A percentile compares a stretch with the other conserved stretches of the same genome.
Conservation (phyloP, 23 tunicate species). For the Halocynthia aurantium region DNA sequence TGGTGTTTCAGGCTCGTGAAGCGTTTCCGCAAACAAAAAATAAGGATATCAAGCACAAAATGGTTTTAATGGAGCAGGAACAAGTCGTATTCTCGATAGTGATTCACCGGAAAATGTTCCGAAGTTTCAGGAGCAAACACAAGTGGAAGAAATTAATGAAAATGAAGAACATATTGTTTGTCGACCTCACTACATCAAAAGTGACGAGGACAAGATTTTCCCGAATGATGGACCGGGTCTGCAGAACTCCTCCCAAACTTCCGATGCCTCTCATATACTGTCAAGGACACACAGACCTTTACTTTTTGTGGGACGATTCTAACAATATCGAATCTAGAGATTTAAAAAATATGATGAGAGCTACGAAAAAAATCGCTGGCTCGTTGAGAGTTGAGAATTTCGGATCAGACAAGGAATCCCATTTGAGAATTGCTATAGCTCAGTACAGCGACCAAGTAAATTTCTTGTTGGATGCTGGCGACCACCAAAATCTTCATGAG, state of each 20-base stretch:
- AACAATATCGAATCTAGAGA: not conserved
- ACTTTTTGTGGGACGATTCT: constrained; percentile 35
- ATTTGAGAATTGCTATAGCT: constrained; percentile 12
- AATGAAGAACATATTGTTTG: constrained; percentile 18
- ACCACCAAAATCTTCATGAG: not conserved
- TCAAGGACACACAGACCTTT: constrained; percentile 21
- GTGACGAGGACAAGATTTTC: not conserved
- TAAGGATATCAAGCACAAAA: not conserved
- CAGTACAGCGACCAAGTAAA: constrained; percentile 13
- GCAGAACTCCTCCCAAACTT: constrained; percentile 28
- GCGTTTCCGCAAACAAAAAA: not conserved
- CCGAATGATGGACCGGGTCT: constrained; percentile 13
- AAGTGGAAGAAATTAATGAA: constrained; percentile 12
- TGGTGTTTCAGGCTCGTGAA: constrained; percentile 25
- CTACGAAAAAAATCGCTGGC: constrained; percentile 24
- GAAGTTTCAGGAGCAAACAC: constrained; percentile 6
- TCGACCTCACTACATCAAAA: not conserved
- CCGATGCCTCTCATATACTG: constrained; percentile 27
- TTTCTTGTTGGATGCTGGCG: not conserved
- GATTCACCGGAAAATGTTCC: constrained; percentile 13
- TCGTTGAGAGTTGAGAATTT: constrained; percentile 18
- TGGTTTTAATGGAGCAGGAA: not conserved
- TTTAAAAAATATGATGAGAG: constrained; percentile 20
- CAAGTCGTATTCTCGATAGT: constrained; percentile 18
- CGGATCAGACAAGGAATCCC: not conserved